phyloP scores from a whole-genome alignment of 2,888 invertebrate species.

The Lordiphosa andalusiaca region DNA sequence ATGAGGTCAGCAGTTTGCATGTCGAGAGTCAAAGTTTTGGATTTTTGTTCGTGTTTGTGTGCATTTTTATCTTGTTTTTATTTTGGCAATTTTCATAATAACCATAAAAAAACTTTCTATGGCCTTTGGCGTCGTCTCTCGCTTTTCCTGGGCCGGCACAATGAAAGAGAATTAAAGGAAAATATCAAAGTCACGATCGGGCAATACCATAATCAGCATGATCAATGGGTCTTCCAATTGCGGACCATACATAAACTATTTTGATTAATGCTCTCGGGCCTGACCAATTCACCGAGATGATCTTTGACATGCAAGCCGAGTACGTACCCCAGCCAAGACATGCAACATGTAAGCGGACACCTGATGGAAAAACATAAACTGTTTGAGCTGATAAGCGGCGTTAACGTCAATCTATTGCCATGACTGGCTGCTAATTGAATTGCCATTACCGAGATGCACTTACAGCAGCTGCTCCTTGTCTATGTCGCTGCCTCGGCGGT shows the following conservation, averaged over 20 bases:
- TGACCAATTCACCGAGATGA: constrained; percentile 33
- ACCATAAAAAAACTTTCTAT: constrained; percentile 56
- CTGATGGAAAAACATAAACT: constrained; percentile 21
- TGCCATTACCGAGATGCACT: constrained; percentile 19
- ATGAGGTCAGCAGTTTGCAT: constrained; percentile 17
- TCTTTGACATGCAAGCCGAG: constrained; percentile 50
- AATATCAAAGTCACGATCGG: constrained; percentile 70
- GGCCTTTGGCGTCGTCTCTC: constrained; percentile 37
- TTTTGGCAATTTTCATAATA: constrained; percentile 40
- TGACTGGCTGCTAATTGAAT: constrained; percentile 49
- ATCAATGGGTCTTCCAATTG: constrained; percentile 49
- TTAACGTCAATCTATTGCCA: constrained; percentile 27
- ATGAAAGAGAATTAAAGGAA: constrained; percentile 59
- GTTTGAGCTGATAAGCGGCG: constrained; percentile 47
- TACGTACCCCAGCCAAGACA: constrained; percentile 9
- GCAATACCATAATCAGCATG: constrained; percentile 58
- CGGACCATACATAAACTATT: constrained; percentile 36
- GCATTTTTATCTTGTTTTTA: constrained; percentile 18
- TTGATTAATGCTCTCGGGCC: constrained; percentile 54
- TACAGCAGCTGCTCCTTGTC: constrained; percentile 8
- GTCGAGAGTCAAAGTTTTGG: constrained; percentile 10
- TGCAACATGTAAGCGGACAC: constrained; percentile 33
- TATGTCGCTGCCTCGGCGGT: constrained; percentile 20
- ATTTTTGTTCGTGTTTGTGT: too few relatives aligned
- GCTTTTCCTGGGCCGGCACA: constrained; percentile 37